phyloP scores from a whole-genome alignment of 2,113 vertebrate species.

The Numida meleagris region DNA sequence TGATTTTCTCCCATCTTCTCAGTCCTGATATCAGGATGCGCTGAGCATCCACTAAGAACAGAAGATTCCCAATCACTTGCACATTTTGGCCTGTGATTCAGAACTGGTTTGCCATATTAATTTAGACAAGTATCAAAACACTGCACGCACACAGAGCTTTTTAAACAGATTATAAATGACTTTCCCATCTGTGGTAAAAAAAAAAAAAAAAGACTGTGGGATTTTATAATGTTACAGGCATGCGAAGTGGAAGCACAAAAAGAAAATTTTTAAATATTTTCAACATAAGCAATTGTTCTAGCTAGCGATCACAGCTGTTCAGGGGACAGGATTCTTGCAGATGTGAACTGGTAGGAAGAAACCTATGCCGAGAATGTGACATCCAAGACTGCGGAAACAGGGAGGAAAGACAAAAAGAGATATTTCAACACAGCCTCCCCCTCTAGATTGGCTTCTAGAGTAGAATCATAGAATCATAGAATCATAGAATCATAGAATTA shows the following conservation, averaged over 20 bases:
- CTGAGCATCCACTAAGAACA: not conserved
- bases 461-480: too few species aligned
- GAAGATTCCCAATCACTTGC: not conserved
- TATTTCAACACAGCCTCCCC: not conserved
- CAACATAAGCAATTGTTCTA: not conserved
- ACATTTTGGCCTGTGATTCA: not conserved
- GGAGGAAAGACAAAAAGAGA: not conserved
- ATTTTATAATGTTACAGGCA: not conserved
- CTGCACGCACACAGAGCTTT: not conserved
- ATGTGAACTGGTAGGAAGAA: not conserved
- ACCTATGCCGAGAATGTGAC: not conserved
- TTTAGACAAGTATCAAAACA: not conserved
- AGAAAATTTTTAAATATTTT: not conserved
- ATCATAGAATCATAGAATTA: too few species aligned
- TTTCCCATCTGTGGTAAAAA: not conserved
- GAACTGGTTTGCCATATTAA: not conserved
- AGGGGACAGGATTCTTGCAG: not conserved
- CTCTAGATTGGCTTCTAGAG: not conserved
- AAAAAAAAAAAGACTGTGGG: not conserved
- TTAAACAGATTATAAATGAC: not conserved
- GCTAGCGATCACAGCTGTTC: not conserved
- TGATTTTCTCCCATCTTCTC: not conserved
- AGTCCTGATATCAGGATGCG: not conserved
- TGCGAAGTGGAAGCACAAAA: not conserved
- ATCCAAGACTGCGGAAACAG: not conserved